Conservation (phyloP, 2,888 invertebrate genomes). For the Lasioglossum malachurum region DNA sequence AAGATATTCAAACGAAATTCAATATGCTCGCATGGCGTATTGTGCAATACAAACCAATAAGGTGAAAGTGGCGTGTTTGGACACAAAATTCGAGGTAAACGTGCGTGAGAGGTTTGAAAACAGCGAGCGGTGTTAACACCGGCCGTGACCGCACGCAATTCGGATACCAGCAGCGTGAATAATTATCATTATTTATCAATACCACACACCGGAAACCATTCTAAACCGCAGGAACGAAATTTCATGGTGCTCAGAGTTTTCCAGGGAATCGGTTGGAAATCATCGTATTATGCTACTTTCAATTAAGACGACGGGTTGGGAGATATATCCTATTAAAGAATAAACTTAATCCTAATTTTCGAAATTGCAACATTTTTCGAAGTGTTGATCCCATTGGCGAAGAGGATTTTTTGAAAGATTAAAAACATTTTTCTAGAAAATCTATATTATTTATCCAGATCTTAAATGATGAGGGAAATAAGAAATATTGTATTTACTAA, state of each 20-base stretch:
- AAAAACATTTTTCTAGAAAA: background rate
- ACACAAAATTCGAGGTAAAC: slow-evolving; percentile 32
- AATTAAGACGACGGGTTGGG: background rate
- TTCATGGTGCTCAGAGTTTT: slow-evolving; percentile 33
- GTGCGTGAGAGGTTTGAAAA: slow-evolving; percentile 41
- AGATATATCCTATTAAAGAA: background rate
- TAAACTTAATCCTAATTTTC: background rate
- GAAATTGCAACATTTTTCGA: background rate
- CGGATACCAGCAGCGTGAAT: slow-evolving; percentile 30
- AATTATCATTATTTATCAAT: slow-evolving; percentile 48
- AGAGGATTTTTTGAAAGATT: too few species aligned
- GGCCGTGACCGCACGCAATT: slow-evolving; percentile 45
- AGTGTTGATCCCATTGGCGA: background rate
- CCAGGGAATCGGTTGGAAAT: background rate
- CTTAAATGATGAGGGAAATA: background rate
- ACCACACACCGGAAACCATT: slow-evolving; percentile 54
- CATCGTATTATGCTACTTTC: background rate
- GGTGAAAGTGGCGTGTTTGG: slow-evolving; percentile 31
- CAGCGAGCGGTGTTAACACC: slow-evolving; percentile 26
- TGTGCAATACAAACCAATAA: slow-evolving; percentile 26
- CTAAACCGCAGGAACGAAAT: slow-evolving; percentile 51
- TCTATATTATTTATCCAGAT: background rate
- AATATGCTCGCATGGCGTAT: background rate
- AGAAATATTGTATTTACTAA: background rate
- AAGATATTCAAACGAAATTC: slow-evolving; percentile 3